Evolutionary conservation across 2,888 invertebrate species (phyloP).

Genomic region (Plagodis pulveraria): DNA sequence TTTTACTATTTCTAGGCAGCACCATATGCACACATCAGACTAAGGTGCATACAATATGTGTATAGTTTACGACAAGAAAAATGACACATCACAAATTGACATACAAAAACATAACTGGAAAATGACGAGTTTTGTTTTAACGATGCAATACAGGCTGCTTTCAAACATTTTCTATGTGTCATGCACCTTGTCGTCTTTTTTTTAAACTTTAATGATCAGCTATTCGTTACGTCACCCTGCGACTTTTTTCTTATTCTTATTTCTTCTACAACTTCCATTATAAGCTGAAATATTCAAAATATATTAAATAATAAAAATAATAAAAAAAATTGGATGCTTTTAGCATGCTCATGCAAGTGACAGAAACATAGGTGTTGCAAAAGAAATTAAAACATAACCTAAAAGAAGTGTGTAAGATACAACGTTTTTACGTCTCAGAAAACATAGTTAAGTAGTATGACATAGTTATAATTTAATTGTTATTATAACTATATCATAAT

Average conservation of each 20-base stretch:
- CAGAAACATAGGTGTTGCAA: slow-evolving; percentile 17
- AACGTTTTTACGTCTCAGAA: no score
- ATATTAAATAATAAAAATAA: slow-evolving; percentile 41
- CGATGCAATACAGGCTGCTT: no score
- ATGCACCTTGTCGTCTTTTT: slow-evolving; percentile 4
- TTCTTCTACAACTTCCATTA: slow-evolving; percentile 83
- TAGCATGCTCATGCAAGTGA: slow-evolving; percentile 50
- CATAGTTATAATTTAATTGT: no score
- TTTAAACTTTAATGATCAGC: no score
- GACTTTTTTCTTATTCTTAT: slow-evolving; percentile 82
- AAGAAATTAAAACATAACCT: neutral
- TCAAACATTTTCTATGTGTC: neutral
- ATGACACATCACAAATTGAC: slow-evolving; percentile 1
- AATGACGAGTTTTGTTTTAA: neutral
- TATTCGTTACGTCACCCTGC: slow-evolving; percentile 69
- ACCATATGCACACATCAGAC: slow-evolving; percentile 47
- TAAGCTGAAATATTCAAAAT: slow-evolving; percentile 78
- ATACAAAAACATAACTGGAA: neutral
- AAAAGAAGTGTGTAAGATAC: no score
- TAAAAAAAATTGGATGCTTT: slow-evolving; percentile 26
- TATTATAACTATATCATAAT: no score
- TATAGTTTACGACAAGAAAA: slow-evolving; percentile 27
- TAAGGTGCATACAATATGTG: slow-evolving; percentile 44
- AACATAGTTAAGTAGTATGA: no score
- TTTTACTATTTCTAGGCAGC: slow-evolving; percentile 34